Base-by-base conservation (phyloP, 2,113 vertebrate genomes). In the Tetrao urogallus region DNA sequence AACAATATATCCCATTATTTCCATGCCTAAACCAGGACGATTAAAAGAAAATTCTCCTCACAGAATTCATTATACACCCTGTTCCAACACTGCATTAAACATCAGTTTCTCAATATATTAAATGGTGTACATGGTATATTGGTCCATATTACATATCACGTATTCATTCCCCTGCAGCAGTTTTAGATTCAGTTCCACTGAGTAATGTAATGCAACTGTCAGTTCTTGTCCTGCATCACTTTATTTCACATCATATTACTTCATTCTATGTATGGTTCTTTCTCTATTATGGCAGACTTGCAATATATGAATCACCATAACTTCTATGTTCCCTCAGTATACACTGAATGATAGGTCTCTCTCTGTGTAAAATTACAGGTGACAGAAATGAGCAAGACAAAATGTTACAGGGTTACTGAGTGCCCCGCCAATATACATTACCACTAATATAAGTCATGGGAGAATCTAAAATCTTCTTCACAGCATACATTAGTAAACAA, bases 201-300 rank as follows among this genome's bases (percentile, higher is more conserved):
- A 92, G 94, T 94, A 92, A 97, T 90, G 57, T 83, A 93, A 96
- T 63, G 43, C n/a, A 82, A 60, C 86, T 89, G 73, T 90, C 19
- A 0, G 72, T 88, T 95, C 84, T 72, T 86, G 80, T 90, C 92
- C 22, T 61, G 52, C 78, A 80, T 88, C 90, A 63, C 50, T 96
- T 90, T 95, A 91, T 96, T 91, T 94, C 92, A 93, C 54, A 69
- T 84, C 73, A 66, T 70, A 89, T 89, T 92, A 89, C 87, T 95
- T 92, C 67, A 77, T 43, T 83, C 77, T 87, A 75, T 87, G 56
- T 66, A 71, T 16, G 69, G 38, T 56, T 81, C 90, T 86, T 72
- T 92, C 76, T 88, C 80, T 47, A 20, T 83, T 89, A 93, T 70
- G 58, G 66, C 66, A 90, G 57, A 79, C 63, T 50, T 95, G 45